Evolutionary conservation across 2,113 vertebrate species (phyloP).

Genomic region (Elaphurus davidianus): DNA sequence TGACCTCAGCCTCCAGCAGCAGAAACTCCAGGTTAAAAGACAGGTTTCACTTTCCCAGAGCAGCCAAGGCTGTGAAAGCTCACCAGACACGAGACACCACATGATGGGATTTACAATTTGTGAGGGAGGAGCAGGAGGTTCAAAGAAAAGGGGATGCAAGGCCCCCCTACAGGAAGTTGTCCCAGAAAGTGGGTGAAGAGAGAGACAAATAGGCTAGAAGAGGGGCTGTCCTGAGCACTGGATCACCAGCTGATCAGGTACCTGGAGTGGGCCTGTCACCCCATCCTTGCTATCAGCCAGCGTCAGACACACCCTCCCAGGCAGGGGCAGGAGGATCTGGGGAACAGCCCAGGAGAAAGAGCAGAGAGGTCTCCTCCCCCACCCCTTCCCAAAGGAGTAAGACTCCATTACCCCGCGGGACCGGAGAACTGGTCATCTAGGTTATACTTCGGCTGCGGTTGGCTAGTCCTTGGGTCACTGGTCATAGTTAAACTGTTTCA

Average conservation of each 20-base stretch:
- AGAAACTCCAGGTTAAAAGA: neutral
- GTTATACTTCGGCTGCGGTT: accelerated
- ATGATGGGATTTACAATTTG: neutral
- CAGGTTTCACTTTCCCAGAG: neutral
- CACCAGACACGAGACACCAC: neutral
- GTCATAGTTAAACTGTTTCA: neutral
- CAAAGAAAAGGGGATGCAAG: neutral
- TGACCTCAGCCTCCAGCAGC: neutral
- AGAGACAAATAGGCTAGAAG: neutral
- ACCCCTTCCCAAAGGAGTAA: neutral
- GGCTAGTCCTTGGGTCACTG: neutral
- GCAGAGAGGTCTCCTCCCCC: neutral
- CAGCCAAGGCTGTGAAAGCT: neutral
- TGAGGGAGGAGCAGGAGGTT: neutral
- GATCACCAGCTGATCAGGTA: neutral
- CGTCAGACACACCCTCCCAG: neutral
- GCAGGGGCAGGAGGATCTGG: neutral
- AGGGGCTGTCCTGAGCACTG: neutral
- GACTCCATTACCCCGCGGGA: accelerated
- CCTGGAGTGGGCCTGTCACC: neutral
- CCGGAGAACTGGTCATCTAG: neutral
- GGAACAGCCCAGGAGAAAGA: neutral
- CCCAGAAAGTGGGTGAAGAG: neutral
- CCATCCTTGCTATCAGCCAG: no score
- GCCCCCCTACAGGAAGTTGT: neutral